phyloP scores from a whole-genome alignment of 2,797 vertebrate species.

The Syncerus caffer region DNA sequence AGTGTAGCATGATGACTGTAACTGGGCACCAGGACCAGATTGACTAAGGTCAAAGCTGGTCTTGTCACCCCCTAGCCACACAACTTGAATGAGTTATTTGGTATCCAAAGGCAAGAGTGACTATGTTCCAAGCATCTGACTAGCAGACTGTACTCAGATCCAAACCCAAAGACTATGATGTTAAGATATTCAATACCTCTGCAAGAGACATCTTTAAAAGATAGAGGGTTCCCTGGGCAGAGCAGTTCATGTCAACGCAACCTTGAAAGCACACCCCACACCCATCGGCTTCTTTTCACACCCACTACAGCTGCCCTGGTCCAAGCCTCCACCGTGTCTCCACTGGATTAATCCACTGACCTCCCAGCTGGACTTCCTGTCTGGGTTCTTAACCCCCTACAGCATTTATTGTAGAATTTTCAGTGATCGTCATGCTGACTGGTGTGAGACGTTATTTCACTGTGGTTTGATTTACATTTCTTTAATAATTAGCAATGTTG shows the following conservation, averaged over 20 bases:
- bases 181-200: neutral
- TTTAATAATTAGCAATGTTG: neutral
- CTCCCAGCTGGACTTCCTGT: neutral
- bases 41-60: neutral
- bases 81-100: neutral
- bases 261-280: neutral
- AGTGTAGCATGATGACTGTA: neutral
- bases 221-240: too few relatives aligned
- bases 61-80: neutral
- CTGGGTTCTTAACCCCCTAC: neutral
- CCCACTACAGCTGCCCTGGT: neutral
- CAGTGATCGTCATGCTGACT: neutral
- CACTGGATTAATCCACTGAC: neutral
- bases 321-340: neutral
- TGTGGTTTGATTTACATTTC: neutral
- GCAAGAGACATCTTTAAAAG: neutral
- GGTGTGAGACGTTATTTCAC: neutral
- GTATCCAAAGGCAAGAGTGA: neutral
- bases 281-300: neutral
- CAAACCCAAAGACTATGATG: neutral
- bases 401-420: neutral
- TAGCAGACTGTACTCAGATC: neutral
- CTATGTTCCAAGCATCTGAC: neutral
- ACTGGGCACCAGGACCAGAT: neutral
- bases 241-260: neutral